Base-by-base conservation (phyloP, 2,888 invertebrate species). In the Branchellion lobata region DNA sequence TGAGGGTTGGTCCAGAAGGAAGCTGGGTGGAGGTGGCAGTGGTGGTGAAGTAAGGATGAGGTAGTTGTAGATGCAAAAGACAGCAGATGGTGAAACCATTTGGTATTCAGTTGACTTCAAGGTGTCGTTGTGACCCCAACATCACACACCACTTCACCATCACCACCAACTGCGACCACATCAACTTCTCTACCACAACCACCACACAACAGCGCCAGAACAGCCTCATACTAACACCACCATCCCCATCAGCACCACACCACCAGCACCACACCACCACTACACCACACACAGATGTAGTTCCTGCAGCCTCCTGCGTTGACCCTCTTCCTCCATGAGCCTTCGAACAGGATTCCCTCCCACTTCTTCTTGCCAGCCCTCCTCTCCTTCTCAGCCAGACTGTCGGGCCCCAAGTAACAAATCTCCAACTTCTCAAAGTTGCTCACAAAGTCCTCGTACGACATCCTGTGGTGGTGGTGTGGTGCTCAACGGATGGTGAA, bases 231-330 rank as follows among this genome's bases (percentile, higher is more conserved):
- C n/a, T 8, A 68, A 29, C 31, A 31, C 2, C 3, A n/a, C 51
- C 53, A 51, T 2, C 29, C 27, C 8, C 47, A 8, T 24, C 24
- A 3, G n/a, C 3, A 74, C n/a, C 24, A 33, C 2, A 57, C 21
- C 11, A 27, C 27, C 27, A 3, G n/a, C 3, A 74, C n/a, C 24
- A 33, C 2, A 57, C 21, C 11, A 27, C 27, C 27, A n/a, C n/a
- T n/a, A n/a, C n/a, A n/a, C 14, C 24, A 74, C 82, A 82, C 79
- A 92, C 92, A 90, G 83, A 92, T 87, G 84, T 90, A 94, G 88
- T 96, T 96, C 85, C 95, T 91, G 88, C 96, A 96, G 1, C 96
- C 96, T 53, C 96, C 98, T 11, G 98, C 97, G 0, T 95, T 96
- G 1, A 94, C 94, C 84, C 93, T 92, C 84, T 92, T 89, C 21